Evolutionary conservation across 2,888 invertebrate genomes (phyloP).

Genomic region (Molorchus minor): DNA sequence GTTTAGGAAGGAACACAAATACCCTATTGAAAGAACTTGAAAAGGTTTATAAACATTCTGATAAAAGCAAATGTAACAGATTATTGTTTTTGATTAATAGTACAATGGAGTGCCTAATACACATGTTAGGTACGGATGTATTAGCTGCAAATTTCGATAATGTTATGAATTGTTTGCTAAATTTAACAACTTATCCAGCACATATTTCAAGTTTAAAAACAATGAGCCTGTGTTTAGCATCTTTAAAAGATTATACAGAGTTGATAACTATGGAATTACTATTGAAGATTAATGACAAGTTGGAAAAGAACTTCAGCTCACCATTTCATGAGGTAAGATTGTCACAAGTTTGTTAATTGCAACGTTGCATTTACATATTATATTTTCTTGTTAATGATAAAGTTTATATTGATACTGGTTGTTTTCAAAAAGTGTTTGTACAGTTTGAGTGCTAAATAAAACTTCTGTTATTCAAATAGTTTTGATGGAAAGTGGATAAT

Average conservation of each 20-base stretch:
- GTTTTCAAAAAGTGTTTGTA: too few relatives aligned
- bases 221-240: slow-evolving; percentile 67
- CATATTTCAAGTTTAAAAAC: slow-evolving; percentile 65
- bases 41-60: slow-evolving; percentile 1
- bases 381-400: not conserved
- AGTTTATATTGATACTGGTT: too few relatives aligned
- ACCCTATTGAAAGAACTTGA: slow-evolving; percentile 29
- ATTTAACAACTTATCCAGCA: slow-evolving; percentile 63
- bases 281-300: slow-evolving; percentile 63
- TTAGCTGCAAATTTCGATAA: slow-evolving; percentile 63
- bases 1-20: slow-evolving; percentile 34
- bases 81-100: slow-evolving; percentile 67
- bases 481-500: too few relatives aligned
- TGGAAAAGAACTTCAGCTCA: slow-evolving; percentile 73
- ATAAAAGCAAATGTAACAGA: slow-evolving; percentile 37
- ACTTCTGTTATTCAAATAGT: too few relatives aligned
- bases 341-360: slow-evolving; percentile 3
- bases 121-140: slow-evolving; percentile 64
- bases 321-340: slow-evolving; percentile 73
- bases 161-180: slow-evolving; percentile 63
- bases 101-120: slow-evolving; percentile 69
- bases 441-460: too few relatives aligned
- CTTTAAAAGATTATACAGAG: slow-evolving; percentile 63
- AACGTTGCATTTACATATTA: not conserved
- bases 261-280: slow-evolving; percentile 62